A percentile compares a stretch with the other conserved stretches of the same genome.
These are phyloP conservation scores for Potamilus streckersoni DNA, from an alignment of 1,140 invertebrate genomes.

Conservation along the genomic window DNA sequence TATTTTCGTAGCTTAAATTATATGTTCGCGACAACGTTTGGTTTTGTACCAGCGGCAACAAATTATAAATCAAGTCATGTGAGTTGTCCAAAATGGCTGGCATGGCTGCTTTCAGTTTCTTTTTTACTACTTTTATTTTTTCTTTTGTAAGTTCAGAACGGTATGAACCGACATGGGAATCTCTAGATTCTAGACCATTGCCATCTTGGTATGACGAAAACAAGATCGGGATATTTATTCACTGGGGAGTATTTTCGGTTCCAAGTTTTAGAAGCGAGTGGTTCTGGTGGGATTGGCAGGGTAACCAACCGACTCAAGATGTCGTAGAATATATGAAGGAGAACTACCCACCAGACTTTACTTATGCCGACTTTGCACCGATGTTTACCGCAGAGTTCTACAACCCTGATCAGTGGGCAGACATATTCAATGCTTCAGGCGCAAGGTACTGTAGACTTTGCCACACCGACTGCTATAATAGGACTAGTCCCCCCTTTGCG, in stretches of 20 bases:
- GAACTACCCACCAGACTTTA: constrained; percentile 51
- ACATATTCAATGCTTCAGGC: constrained; percentile 49
- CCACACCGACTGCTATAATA: no score
- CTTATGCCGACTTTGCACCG: constrained; percentile 55
- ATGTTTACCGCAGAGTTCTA: constrained; percentile 50
- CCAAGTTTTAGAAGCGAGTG: constrained; percentile 51
- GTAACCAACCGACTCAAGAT: constrained; percentile 1
- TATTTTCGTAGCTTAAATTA: no score
- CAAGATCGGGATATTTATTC: constrained; percentile 67
- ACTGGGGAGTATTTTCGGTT: constrained; percentile 65
- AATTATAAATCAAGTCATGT: no score
- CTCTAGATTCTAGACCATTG: constrained; percentile 58
- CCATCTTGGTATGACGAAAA: constrained; percentile 64
- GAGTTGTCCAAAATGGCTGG: no score
- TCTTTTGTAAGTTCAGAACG: not conserved
- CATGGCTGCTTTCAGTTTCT: not conserved
- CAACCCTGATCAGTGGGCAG: constrained; percentile 48
- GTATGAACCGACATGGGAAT: constrained; percentile 53
- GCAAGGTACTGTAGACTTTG: constrained; percentile 38
- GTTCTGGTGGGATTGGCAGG: constrained; percentile 56
- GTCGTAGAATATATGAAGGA: constrained; percentile 50
- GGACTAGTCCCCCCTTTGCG: no score
- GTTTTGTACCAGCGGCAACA: no score
- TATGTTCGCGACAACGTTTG: no score
- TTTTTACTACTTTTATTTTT: not conserved